A percentile compares a stretch with the other conserved stretches of the same genome.
These are phyloP conservation scores for Euproctis similis DNA, from an alignment of 2,888 invertebrate genomes.

Conservation along the genomic window DNA sequence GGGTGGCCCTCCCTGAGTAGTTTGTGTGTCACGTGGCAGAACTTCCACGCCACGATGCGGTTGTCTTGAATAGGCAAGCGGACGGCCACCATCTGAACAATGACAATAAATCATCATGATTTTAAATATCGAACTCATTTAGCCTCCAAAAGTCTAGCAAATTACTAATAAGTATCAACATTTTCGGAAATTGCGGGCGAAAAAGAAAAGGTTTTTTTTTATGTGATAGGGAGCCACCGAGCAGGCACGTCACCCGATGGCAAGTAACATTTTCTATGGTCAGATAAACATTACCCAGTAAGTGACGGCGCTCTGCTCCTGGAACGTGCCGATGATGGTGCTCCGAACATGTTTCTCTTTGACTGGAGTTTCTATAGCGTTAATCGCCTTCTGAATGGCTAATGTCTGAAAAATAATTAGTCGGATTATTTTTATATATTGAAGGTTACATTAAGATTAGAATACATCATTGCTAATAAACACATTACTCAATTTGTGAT, in stretches of 20 bases:
- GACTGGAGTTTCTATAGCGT: slow-evolving; percentile 91
- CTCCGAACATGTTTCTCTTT: slow-evolving; percentile 99
- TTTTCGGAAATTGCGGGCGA: no score
- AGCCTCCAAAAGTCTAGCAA: neutral
- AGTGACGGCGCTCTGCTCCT: slow-evolving; percentile 91
- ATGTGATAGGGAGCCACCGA: no score
- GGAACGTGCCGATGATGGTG: slow-evolving; percentile 95
- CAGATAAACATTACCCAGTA: slow-evolving; percentile 84
- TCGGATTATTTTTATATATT: no score
- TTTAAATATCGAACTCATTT: no score
- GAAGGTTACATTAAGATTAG: no score
- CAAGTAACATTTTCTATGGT: no score
- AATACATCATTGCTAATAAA: no score
- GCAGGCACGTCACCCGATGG: no score
- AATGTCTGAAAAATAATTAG: slow-evolving; percentile 79
- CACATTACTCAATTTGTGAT: no score
- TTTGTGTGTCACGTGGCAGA: slow-evolving; percentile 98
- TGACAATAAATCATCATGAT: no score
- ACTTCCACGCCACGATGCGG: slow-evolving; percentile 98
- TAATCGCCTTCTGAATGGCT: slow-evolving; percentile 95
- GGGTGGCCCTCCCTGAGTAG: slow-evolving; percentile 95
- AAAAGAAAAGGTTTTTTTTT: no score
- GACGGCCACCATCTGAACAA: slow-evolving; percentile 60
- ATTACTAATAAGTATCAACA: no score
- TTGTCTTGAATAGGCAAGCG: slow-evolving; percentile 91